phyloP scores from a whole-genome alignment of 2,113 vertebrate species.

The Piprites chloris region DNA sequence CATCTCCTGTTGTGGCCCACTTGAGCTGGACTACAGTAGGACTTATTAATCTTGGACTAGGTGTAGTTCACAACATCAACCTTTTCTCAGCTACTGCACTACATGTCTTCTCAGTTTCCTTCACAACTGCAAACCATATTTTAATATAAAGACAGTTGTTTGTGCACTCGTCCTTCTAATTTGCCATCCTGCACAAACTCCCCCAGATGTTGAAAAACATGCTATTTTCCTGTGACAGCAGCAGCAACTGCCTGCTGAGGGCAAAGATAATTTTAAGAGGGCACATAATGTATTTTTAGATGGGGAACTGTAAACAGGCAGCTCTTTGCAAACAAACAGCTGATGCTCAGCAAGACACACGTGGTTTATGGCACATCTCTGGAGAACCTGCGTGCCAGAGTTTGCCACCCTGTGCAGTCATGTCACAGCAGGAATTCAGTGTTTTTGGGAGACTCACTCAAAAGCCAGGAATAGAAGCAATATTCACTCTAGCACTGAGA shows the following conservation, averaged over 20 bases:
- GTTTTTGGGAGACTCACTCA: background rate
- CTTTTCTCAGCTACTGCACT: background rate
- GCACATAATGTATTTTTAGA: background rate
- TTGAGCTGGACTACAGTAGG: background rate
- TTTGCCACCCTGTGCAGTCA: background rate
- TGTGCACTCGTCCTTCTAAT: background rate
- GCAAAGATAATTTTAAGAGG: background rate
- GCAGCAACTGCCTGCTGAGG: background rate
- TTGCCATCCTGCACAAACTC: background rate
- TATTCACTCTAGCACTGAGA: background rate
- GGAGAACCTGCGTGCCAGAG: background rate
- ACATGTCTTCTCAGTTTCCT: background rate
- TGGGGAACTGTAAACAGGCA: background rate
- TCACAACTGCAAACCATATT: background rate
- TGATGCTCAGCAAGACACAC: background rate
- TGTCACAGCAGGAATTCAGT: background rate
- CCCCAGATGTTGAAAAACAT: background rate
- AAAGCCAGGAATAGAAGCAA: background rate
- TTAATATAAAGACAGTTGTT: background rate
- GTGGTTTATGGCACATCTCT: background rate
- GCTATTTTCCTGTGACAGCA: background rate
- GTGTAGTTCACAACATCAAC: background rate
- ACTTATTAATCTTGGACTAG: background rate
- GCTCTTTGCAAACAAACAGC: background rate
- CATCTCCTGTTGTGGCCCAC: background rate